Evolutionary conservation across 2,113 vertebrate genomes (phyloP).

Genomic region (Nycticebus coucang): DNA sequence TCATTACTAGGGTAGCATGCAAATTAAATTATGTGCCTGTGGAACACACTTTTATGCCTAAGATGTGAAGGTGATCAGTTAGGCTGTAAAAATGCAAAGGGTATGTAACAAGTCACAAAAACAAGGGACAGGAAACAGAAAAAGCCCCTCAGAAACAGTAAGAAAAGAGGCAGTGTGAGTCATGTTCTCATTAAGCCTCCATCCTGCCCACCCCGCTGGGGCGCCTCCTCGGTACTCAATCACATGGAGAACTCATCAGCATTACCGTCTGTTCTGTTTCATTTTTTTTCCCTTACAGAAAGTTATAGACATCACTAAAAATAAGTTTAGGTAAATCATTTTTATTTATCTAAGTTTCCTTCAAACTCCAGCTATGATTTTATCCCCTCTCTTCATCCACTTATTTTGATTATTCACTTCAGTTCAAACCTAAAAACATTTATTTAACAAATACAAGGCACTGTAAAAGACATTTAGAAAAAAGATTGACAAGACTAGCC

Average conservation of each 20-base stretch:
- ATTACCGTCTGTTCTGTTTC: not conserved
- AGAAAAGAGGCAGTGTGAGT: not conserved
- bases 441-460: constrained; percentile 26
- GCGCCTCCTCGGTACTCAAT: not conserved
- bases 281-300: not conserved
- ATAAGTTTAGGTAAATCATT: not conserved
- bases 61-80: not conserved
- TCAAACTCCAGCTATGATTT: not conserved
- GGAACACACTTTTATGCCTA: not conserved
- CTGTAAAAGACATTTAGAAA: not conserved
- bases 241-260: not conserved
- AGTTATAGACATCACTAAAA: not conserved
- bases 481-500: not conserved
- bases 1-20: not conserved
- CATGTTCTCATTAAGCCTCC: not conserved
- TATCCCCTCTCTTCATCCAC: not conserved
- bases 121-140: not conserved
- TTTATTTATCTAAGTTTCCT: not conserved
- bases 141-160: not conserved
- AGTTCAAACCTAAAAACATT: not conserved
- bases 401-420: constrained; percentile 27
- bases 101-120: not conserved
- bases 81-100: not conserved
- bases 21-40: not conserved
- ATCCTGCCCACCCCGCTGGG: not conserved